Base-by-base conservation (phyloP, 2,113 vertebrate species). In the Ranitomeya variabilis region DNA sequence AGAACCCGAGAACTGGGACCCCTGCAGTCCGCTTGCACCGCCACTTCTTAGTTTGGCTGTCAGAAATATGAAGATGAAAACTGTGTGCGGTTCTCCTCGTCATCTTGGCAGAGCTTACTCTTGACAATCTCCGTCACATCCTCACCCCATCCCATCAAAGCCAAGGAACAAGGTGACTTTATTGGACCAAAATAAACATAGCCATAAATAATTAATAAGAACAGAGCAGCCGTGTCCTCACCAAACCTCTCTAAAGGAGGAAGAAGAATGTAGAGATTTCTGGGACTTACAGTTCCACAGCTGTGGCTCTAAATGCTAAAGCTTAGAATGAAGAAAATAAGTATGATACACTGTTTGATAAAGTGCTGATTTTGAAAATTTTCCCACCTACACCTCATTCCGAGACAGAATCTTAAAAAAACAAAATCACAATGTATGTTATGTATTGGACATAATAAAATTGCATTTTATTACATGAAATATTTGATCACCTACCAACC, bases 131-230 rank as follows among this genome's bases (percentile, higher is more conserved):
- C 67, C 67, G 69, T 88, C 87, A 26, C 18, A 74, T 74, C 71
- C 71, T 45, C 71, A 4, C 11, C 1, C 67, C 77, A 21, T 78
- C 77, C 78, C 62, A 21, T 26, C 62, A 52, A 52, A 78, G 67
- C 81, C 19, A 5, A 55, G 74, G 67, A 90, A 57, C 89, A 92
- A 92, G 92, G 93, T 93, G 94, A 91, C 90, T 91, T 86, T 7
- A 8, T 3, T 87, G 0, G 64, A 87, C 86, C 79, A 87, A 84
- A 87, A 84, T 19, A 31, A 54, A 16, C 0, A 6, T 83, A 83
- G 45, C 51, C 89, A 91, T 93, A 82, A 74, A 51, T 93, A 86
- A 88, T 91, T 91, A 90, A 91, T 15, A 1, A 0, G 0, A 74
- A 37, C 64, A 85, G 83, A 90, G 10, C 0, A 85, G 0, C 19